Evolutionary conservation across 2,888 invertebrate species (phyloP).

Genomic region (Trilocha varians): DNA sequence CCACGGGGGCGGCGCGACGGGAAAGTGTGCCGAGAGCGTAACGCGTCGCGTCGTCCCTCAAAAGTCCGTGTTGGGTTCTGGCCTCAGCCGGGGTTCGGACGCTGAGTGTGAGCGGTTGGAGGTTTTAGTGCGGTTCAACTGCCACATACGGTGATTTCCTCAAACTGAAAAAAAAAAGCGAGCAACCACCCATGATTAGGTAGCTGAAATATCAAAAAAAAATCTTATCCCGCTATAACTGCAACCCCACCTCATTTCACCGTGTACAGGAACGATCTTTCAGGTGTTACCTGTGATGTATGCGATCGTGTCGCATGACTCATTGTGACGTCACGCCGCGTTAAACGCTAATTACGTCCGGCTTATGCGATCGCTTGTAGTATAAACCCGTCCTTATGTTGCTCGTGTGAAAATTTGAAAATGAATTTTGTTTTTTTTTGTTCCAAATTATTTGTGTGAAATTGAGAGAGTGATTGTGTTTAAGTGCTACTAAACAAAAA

Average conservation of each 20-base stretch:
- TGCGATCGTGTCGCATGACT: not conserved
- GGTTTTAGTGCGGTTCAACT: too few relatives aligned
- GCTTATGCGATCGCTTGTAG: not conserved
- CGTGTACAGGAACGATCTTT: slow-evolving; percentile 54
- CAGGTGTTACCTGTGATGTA: slow-evolving; percentile 43
- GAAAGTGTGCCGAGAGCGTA: too few relatives aligned
- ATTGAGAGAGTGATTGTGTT: too few relatives aligned
- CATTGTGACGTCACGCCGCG: slow-evolving; percentile 21
- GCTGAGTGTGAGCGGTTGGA: too few relatives aligned
- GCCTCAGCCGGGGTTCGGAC: too few relatives aligned
- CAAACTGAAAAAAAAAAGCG: too few relatives aligned
- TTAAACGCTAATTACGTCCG: not conserved
- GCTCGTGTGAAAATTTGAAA: not conserved
- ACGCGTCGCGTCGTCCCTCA: too few relatives aligned
- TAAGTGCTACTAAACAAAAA: too few relatives aligned
- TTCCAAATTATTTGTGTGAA: not conserved
- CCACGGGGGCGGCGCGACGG: too few relatives aligned
- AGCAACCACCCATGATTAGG: too few relatives aligned
- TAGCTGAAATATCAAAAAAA: not conserved
- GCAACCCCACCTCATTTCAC: slow-evolving; percentile 27
- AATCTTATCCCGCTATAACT: slow-evolving; percentile 14
- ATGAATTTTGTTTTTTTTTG: not conserved
- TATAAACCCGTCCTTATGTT: not conserved
- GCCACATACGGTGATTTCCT: too few relatives aligned
- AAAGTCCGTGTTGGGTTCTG: too few relatives aligned